Conservation (phyloP, 92 coral and sea anemone genomes). For the Phymanthus crucifer region DNA sequence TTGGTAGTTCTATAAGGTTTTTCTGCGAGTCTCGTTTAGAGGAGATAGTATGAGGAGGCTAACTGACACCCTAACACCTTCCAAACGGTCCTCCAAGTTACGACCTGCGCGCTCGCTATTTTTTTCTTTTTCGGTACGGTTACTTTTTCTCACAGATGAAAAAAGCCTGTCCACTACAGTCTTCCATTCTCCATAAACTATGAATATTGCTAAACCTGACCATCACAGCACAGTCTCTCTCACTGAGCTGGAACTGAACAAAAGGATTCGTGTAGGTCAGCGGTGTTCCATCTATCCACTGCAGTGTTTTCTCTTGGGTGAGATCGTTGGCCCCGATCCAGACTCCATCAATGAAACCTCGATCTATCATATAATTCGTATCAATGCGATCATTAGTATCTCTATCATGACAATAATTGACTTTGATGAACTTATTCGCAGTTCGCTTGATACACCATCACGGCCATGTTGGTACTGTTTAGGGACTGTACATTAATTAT, state of each 20-base stretch:
- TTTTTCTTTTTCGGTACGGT: no score
- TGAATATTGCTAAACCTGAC: not conserved
- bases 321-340: not conserved
- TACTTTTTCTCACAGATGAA: not conserved
- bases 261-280: not conserved
- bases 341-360: not conserved
- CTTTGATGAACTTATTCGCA: no score
- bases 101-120: no score
- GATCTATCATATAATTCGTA: not conserved
- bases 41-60: no score
- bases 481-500: no score
- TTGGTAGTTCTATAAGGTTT: no score
- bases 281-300: slow-evolving; percentile 6
- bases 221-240: not conserved
- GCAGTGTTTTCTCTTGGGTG: not conserved
- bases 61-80: no score
- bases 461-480: no score
- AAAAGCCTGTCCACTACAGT: not conserved
- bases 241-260: not conserved
- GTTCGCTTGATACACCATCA: no score
- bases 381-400: not conserved
- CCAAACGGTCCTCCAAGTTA: no score
- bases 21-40: no score
- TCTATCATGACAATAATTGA: no score
- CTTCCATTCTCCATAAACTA: not conserved